Evolutionary conservation across 2,113 vertebrate species (phyloP), one percentile per base, ranked within the genome.

Genomic region (Cnemophilus loriae): DNA sequence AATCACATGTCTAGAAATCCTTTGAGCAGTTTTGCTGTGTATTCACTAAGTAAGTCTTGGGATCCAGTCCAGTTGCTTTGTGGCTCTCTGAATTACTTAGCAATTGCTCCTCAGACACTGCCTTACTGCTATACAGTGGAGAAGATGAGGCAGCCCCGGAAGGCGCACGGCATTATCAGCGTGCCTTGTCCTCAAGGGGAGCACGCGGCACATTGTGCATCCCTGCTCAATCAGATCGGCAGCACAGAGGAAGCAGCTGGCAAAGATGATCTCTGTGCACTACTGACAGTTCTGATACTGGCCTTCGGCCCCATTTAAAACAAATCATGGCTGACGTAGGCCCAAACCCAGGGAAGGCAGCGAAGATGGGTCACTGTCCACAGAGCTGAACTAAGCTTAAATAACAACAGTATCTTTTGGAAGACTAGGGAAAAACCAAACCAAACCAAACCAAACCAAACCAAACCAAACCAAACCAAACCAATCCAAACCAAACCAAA

Each of bases 11-110:
- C 67, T 79, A 24, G 6, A 73, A 85, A 79, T 65, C 69, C 57
- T 81, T 70, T 44, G 59, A 74, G 47, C n/a, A 77, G 57, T 52
- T 89, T 23, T 79, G 78, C 41, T 49, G 32, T 9, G 20, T 84
- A 69, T 47, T 83, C 41, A 64, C 74, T 93, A 77, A 93, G 93
- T 86, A 37, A 71, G 41, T 60, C 56, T 91, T 65, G n/a, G 67
- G 75, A 93, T 41, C 8, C 42, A 73, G 67, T 39, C 79, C 93
- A 95, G 49, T 64, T 93, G 84, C 63, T 87, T 30, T 75, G 89
- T 26, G 18, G 59, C 27, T 74, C 59, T 76, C 47, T 23, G 17
- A 92, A 39, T 83, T 85, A 52, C 81, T 84, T 15, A 73, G n/a
- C 70, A 89, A 74, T 83, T 67, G 56, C 80, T 75, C 47, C 64